phyloP scores from a whole-genome alignment of 2,888 invertebrate species.

The Selenia dentaria region DNA sequence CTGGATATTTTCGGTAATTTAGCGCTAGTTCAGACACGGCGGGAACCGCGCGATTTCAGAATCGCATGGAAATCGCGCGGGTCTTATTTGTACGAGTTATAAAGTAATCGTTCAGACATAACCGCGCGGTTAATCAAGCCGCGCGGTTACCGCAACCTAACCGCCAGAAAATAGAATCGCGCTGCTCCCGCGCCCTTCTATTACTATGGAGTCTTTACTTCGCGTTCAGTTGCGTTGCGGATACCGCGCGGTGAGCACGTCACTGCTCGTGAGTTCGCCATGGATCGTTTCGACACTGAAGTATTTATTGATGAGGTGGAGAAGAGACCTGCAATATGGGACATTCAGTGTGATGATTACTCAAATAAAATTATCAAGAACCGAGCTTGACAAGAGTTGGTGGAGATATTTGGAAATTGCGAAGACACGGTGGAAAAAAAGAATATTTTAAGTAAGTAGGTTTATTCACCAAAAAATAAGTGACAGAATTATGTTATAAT shows the following conservation, averaged over 20 bases:
- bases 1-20: too few species aligned
- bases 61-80: not conserved
- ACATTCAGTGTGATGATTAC: slow-evolving; percentile 34
- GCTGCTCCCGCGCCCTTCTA: slow-evolving; percentile 32
- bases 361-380: slow-evolving; percentile 20
- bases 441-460: slow-evolving; percentile 29
- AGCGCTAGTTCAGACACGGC: slow-evolving; percentile 31
- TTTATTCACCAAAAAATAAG: slow-evolving; percentile 25
- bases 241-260: slow-evolving; percentile 33
- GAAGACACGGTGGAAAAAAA: slow-evolving; percentile 29
- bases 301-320: slow-evolving; percentile 20
- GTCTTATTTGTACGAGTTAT: slow-evolving; percentile 27
- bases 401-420: slow-evolving; percentile 29
- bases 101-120: slow-evolving; percentile 21
- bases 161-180: too few species aligned
- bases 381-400: slow-evolving; percentile 32
- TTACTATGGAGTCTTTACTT: slow-evolving; percentile 31
- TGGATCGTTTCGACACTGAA: slow-evolving; percentile 37
- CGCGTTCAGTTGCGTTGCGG: slow-evolving; percentile 37
- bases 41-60: too few species aligned
- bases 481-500: slow-evolving; percentile 23
- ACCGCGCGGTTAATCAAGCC: slow-evolving; percentile 9
- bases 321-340: slow-evolving; percentile 36
- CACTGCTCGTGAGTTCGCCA: slow-evolving; percentile 22
- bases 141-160: slow-evolving; percentile 32